phyloP scores from a whole-genome alignment of 1,140 invertebrate genomes.

The Zophobas atratus region DNA sequence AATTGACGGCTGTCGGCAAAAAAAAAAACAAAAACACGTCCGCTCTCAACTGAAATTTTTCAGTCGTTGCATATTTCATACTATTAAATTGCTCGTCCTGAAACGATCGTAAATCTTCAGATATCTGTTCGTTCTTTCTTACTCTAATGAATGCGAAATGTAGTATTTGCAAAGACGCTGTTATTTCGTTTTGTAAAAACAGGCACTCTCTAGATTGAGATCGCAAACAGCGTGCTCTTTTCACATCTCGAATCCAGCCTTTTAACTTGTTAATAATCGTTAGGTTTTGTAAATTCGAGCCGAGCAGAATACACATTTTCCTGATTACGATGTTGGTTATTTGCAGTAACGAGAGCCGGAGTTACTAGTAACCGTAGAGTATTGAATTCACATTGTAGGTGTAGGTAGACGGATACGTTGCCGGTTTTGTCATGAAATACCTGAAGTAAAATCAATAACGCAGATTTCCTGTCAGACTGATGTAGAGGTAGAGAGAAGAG shows the following conservation, averaged over 20 bases:
- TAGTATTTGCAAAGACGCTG: conserved; percentile 4
- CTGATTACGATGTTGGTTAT: conserved; percentile 7
- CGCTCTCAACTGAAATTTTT: no score
- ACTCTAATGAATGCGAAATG: neutral
- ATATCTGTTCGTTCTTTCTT: neutral
- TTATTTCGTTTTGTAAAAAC: conserved; percentile 2
- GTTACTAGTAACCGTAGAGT: conserved; percentile 5
- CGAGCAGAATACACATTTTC: conserved; percentile 5
- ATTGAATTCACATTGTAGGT: conserved; percentile 43
- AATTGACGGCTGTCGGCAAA: no score
- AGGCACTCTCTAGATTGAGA: conserved; percentile 3
- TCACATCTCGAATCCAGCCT: neutral
- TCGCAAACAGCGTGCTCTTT: conserved; percentile 1
- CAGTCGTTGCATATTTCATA: no score
- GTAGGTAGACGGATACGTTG: conserved; percentile 39
- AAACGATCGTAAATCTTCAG: neutral
- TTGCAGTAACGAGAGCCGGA: conserved; percentile 9
- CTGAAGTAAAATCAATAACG: conserved; percentile 48
- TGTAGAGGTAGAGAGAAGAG: conserved; percentile 30
- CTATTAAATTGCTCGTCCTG: neutral
- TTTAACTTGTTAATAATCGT: conserved; percentile 5
- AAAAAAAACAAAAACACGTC: no score
- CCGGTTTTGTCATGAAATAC: conserved; percentile 45
- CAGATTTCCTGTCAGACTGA: conserved; percentile 37
- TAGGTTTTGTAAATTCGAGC: conserved; percentile 13